These are phyloP conservation scores for Leptothorax acervorum DNA, from an alignment of 2,888 invertebrate genomes.

Conservation along the genomic window DNA sequence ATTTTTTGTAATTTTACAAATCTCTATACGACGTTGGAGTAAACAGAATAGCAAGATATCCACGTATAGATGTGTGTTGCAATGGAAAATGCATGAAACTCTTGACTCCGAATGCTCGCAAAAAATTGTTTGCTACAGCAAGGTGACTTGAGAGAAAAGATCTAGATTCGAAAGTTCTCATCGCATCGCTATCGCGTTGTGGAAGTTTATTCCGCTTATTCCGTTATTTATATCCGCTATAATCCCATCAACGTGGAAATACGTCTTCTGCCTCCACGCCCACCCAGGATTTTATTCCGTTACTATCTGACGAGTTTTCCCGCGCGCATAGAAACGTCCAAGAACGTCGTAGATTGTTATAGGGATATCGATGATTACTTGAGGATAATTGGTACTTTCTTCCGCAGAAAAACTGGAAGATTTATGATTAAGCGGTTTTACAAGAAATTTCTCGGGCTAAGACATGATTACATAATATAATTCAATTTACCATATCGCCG, in stretches of 20 bases:
- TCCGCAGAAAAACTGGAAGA: slow-evolving; percentile 6
- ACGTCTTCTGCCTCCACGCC: slow-evolving; percentile 41
- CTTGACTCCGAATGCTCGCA: not conserved
- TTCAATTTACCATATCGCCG: slow-evolving; percentile 7
- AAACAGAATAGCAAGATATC: not conserved
- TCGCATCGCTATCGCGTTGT: slow-evolving; percentile 52
- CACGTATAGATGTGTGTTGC: not conserved
- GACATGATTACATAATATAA: slow-evolving; percentile 12
- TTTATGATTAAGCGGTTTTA: slow-evolving; percentile 8
- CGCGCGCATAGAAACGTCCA: not conserved
- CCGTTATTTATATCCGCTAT: slow-evolving; percentile 47
- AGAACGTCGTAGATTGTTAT: slow-evolving; percentile 12
- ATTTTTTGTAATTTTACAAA: not conserved
- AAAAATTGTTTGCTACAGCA: slow-evolving; percentile 70
- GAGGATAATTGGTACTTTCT: slow-evolving; percentile 37
- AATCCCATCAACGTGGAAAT: slow-evolving; percentile 55
- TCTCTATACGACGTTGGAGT: not conserved
- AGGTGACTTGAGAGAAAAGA: not conserved
- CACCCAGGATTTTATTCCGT: slow-evolving; percentile 22
- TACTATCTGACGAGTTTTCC: slow-evolving; percentile 34
- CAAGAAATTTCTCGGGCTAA: not conserved
- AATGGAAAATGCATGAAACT: not conserved
- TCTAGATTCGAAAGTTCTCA: slow-evolving; percentile 29
- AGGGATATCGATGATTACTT: slow-evolving; percentile 21
- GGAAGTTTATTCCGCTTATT: slow-evolving; percentile 16